These are phyloP conservation scores for Argyrosomus regius DNA, from an alignment of 2,797 vertebrate genomes.

Conservation along the genomic window DNA sequence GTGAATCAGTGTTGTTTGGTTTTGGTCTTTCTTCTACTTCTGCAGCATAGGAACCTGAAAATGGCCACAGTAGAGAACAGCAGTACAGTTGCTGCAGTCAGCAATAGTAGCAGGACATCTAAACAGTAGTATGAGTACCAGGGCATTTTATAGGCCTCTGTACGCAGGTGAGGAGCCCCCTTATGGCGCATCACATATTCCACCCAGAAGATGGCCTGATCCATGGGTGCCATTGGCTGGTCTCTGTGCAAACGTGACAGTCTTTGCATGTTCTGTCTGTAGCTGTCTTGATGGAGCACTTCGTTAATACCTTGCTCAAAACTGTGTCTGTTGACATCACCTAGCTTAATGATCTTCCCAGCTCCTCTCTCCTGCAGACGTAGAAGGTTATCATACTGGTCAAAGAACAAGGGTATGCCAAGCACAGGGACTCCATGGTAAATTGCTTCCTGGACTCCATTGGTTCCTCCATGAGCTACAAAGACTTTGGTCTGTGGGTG, in stretches of 20 bases:
- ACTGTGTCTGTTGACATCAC: constrained; percentile 50
- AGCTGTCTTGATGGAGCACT: constrained; percentile 65
- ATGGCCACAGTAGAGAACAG: constrained; percentile 36
- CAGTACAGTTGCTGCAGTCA: constrained; percentile 16
- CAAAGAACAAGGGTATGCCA: constrained; percentile 83
- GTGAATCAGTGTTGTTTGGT: constrained; percentile 62
- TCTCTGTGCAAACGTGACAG: constrained; percentile 79
- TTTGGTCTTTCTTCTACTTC: constrained; percentile 58
- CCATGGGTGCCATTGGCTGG: constrained; percentile 75
- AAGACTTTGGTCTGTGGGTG: constrained; percentile 82
- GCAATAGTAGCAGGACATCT: constrained; percentile 72
- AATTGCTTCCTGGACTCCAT: constrained; percentile 84
- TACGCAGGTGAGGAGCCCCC: constrained; percentile 79
- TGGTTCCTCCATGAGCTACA: constrained; percentile 83
- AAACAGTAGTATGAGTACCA: constrained; percentile 80
- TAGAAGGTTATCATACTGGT: constrained; percentile 84
- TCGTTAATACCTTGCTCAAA: constrained; percentile 72
- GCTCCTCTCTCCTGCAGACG: constrained; percentile 77
- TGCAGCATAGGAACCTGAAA: constrained; percentile 64
- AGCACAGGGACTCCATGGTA: constrained; percentile 81
- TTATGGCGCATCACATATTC: constrained; percentile 84
- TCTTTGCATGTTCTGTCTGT: constrained; percentile 77
- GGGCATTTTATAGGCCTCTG: constrained; percentile 78
- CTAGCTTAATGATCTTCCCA: constrained; percentile 66
- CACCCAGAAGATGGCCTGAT: constrained; percentile 80